phyloP scores from a whole-genome alignment of 2,888 invertebrate genomes.

The Sphecodes monilicornis region DNA sequence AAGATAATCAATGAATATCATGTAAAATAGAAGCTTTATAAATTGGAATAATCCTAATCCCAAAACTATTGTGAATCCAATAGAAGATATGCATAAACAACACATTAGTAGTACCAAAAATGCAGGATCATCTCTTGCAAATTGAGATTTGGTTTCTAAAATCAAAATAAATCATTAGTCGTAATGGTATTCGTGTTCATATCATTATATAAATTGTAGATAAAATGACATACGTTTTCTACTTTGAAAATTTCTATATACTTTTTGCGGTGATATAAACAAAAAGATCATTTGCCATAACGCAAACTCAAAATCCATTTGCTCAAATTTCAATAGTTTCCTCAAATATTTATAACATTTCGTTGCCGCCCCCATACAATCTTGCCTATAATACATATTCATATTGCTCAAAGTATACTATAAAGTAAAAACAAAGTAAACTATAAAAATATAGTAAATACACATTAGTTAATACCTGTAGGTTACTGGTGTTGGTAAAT shows the following conservation, averaged over 20 bases:
- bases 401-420: constrained; percentile 73
- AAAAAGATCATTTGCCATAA: constrained; percentile 99
- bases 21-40: constrained; percentile 94
- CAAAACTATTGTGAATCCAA: constrained; percentile 93
- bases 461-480: constrained; percentile 72
- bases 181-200: background rate
- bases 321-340: constrained; percentile 94
- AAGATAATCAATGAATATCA: constrained; percentile 97
- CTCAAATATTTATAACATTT: constrained; percentile 95
- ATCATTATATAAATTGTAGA: background rate
- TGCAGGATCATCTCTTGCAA: constrained; percentile 99
- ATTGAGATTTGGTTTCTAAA: constrained; percentile 98
- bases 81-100: constrained; percentile 95
- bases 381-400: constrained; percentile 84
- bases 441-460: background rate
- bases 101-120: constrained; percentile 96
- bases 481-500: constrained; percentile 88
- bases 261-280: constrained; percentile 97
- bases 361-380: constrained; percentile 93
- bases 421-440: background rate
- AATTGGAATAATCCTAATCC: constrained; percentile 89
- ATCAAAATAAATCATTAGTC: constrained; percentile 35
- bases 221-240: constrained; percentile 93
- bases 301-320: constrained; percentile 99
- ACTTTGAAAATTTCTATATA: constrained; percentile 98